Evolutionary conservation across 2,888 invertebrate genomes (phyloP), one percentile per base, ranked within the genome.

Genomic region (Aphidoletes aphidimyza): DNA sequence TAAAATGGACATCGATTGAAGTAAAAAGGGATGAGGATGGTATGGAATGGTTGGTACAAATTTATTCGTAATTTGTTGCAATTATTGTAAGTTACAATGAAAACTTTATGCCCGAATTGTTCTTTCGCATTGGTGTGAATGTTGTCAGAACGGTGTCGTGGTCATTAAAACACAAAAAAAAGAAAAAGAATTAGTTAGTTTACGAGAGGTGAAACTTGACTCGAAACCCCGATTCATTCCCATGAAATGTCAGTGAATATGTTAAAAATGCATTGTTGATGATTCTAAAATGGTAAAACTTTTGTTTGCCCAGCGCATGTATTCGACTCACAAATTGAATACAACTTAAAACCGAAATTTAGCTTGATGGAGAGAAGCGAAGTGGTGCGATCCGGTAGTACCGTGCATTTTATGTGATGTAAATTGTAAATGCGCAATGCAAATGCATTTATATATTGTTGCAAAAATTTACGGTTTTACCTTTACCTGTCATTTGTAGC

Each of bases 401-500:
- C n/a, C n/a, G n/a, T n/a, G n/a, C n/a, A n/a, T n/a, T n/a, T n/a
- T n/a, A n/a, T n/a, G n/a, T n/a, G n/a, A n/a, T 54, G n/a, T 54
- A 22, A 9, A 5, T 22, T n/a, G 2, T 54, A 6, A 5, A 54
- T 22, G 2, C 19, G 47, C 22, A n/a, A 54, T 54, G 54, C 54
- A 54, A 54, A 54, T 54, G n/a, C 22, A 54, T 54, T n/a, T n/a
- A 54, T 17, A 47, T 54, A 47, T 47, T 14, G 47, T 17, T 47
- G 47, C n/a, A n/a, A 47, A 47, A 47, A 47, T 47, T 47, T 54
- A 22, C 54, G 54, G 54, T 54, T 54, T n/a, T n/a, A n/a, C n/a
- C n/a, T n/a, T n/a, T 54, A 54, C 54, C 54, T 54, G 54, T 54
- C 54, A 54, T 54, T 54, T 54, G 54, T 54, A 54, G n/a, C n/a